These are phyloP conservation scores for Suricata suricatta DNA, from an alignment of 2,113 vertebrate species.

Conservation along the genomic window DNA sequence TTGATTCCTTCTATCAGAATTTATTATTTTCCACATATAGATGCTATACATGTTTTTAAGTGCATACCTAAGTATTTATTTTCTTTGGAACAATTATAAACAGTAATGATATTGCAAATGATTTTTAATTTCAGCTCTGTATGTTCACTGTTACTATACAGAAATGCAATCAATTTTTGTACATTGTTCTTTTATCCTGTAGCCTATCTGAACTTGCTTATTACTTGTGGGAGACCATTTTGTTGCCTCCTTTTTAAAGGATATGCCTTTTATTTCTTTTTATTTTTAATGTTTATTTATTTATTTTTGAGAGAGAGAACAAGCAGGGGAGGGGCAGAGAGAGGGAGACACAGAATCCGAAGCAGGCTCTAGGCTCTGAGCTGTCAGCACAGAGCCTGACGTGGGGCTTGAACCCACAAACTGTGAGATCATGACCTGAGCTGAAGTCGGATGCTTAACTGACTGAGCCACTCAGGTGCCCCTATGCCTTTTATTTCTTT, in stretches of 20 bases:
- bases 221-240: background rate
- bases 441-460: too few species aligned
- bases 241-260: background rate
- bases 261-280: background rate
- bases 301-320: too few species aligned
- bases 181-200: background rate
- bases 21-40: background rate
- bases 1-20: background rate
- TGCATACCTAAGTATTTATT: background rate
- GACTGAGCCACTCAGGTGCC: too few species aligned
- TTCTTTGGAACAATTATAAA: background rate
- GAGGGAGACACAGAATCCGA: too few species aligned
- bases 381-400: too few species aligned
- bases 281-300: background rate
- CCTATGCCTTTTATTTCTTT: background rate
- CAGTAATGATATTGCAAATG: background rate
- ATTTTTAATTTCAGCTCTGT: background rate
- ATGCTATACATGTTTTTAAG: background rate
- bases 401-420: too few species aligned
- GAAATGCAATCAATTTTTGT: background rate
- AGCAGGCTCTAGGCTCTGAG: too few species aligned
- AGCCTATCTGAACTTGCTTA: background rate
- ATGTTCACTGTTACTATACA: background rate
- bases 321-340: too few species aligned
- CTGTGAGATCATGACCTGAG: too few species aligned